phyloP scores from a whole-genome alignment of 2,797 vertebrate species.

The Lutjanus argentimaculatus region DNA sequence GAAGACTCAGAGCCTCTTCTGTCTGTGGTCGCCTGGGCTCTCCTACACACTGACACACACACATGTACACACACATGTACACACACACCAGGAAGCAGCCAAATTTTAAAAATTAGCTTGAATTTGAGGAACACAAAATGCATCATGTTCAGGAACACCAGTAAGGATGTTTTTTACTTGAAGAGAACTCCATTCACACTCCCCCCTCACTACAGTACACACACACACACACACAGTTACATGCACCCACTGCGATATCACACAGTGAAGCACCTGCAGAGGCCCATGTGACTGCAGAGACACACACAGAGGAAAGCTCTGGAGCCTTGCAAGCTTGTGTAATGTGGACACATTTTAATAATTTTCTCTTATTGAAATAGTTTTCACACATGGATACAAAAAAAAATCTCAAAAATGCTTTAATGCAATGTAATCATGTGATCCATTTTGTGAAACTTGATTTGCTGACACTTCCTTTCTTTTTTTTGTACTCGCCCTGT shows the following conservation, averaged over 20 bases:
- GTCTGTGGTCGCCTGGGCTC: slow-evolving; percentile 34
- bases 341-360: neutral
- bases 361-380: neutral
- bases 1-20: slow-evolving; percentile 22
- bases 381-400: neutral
- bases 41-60: neutral
- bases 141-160: neutral
- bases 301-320: neutral
- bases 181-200: slow-evolving; percentile 6
- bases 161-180: neutral
- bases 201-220: neutral
- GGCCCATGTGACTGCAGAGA: slow-evolving; percentile 36
- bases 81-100: neutral
- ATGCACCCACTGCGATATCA: neutral
- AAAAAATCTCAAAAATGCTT: neutral
- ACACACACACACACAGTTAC: neutral
- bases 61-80: neutral
- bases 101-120: neutral
- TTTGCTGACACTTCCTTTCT: too few relatives aligned
- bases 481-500: neutral
- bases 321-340: neutral
- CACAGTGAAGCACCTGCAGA: slow-evolving; percentile 4
- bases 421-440: neutral
- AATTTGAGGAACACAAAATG: neutral
- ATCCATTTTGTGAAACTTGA: neutral